Evolutionary conservation across 2,797 vertebrate species (phyloP).

Genomic region (Holocentrus rufus): DNA sequence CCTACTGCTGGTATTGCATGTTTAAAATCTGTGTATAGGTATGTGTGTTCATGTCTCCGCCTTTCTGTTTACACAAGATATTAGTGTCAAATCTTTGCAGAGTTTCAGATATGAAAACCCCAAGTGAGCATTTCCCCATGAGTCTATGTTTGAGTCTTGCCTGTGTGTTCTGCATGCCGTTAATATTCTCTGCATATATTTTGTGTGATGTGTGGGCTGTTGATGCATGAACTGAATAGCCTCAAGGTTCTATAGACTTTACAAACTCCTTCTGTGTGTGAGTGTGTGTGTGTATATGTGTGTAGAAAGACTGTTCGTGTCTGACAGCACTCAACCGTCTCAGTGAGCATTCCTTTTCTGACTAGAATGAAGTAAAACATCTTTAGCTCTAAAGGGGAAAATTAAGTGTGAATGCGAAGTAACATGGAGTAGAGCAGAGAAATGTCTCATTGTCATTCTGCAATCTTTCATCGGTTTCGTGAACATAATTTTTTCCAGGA

Average conservation of each 20-base stretch:
- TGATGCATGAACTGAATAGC: conserved; percentile 8
- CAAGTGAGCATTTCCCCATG: neutral
- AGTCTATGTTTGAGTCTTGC: neutral
- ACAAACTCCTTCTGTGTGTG: neutral
- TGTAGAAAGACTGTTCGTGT: neutral
- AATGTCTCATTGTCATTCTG: neutral
- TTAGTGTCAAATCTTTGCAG: neutral
- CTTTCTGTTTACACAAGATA: neutral
- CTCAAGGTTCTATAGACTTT: neutral
- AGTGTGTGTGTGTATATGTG: conserved; percentile 5
- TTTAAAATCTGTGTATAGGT: neutral
- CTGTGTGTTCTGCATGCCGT: conserved; percentile 15
- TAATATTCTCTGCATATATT: conserved; percentile 24
- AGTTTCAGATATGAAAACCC: neutral
- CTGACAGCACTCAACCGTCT: conserved; percentile 20
- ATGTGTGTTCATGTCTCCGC: neutral
- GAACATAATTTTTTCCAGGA: neutral
- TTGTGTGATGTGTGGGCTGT: conserved; percentile 16
- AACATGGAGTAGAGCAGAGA: neutral
- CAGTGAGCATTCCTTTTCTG: neutral
- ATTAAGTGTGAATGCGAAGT: neutral
- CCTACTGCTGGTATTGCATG: neutral
- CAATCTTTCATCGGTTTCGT: neutral
- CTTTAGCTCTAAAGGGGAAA: neutral
- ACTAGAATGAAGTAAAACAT: conserved; percentile 16